phyloP scores from a whole-genome alignment of 2,888 invertebrate genomes.

The Perizoma flavofasciatum region DNA sequence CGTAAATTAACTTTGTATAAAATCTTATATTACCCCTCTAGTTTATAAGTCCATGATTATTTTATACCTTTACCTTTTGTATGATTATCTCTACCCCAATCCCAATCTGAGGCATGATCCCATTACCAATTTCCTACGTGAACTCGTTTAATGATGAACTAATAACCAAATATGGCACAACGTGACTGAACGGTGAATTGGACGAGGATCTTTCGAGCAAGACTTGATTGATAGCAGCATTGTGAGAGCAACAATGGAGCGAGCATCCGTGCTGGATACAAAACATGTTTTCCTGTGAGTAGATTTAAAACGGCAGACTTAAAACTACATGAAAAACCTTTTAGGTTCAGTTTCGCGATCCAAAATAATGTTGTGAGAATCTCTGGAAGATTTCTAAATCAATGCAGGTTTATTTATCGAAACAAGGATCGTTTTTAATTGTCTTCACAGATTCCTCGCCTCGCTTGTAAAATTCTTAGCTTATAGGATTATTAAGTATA shows the following conservation, averaged over 20 bases:
- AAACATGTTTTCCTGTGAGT: slow-evolving; percentile 32
- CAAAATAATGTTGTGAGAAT: slow-evolving; percentile 15
- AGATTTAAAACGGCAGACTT: slow-evolving; percentile 35
- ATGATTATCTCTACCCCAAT: no score
- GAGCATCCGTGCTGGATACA: slow-evolving; percentile 46
- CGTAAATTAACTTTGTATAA: no score
- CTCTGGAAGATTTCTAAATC: background rate
- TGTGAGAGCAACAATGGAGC: slow-evolving; percentile 59
- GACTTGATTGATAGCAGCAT: slow-evolving; percentile 56
- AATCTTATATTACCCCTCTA: no score
- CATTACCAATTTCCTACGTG: slow-evolving; percentile 8
- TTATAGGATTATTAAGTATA: no score
- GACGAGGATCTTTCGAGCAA: slow-evolving; percentile 34
- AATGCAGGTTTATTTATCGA: no score
- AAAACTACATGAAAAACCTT: slow-evolving; percentile 52
- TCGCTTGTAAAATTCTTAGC: no score
- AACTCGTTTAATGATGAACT: slow-evolving; percentile 22
- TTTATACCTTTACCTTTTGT: no score
- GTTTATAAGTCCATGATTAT: no score
- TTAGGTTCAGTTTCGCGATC: slow-evolving; percentile 16
- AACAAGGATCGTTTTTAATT: no score
- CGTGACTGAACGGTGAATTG: slow-evolving; percentile 35
- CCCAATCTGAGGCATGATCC: background rate
- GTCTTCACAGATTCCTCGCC: no score
- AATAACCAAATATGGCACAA: slow-evolving; percentile 20